Conservation (phyloP, 2,113 vertebrate species). For the Mustelus asterias region DNA sequence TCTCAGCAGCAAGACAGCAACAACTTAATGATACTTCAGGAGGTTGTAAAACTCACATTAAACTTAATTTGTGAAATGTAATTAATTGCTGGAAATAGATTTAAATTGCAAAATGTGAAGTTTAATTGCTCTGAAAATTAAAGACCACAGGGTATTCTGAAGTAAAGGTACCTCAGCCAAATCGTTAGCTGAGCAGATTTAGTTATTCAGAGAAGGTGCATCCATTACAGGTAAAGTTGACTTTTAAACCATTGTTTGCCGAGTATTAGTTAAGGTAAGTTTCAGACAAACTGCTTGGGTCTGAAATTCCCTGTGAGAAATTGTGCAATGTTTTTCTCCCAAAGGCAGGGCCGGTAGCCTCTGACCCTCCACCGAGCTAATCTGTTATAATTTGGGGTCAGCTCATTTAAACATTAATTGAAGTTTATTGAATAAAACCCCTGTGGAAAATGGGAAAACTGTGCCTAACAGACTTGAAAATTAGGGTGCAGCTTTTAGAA, state of each 20-base stretch:
- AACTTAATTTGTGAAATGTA: conserved; percentile 12
- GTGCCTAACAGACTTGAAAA: neutral
- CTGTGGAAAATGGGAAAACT: neutral
- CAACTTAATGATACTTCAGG: neutral
- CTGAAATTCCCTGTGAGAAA: neutral
- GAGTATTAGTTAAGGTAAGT: neutral
- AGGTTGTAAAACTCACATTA: neutral
- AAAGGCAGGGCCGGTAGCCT: neutral
- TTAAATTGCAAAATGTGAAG: conserved; percentile 8
- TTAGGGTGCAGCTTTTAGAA: neutral
- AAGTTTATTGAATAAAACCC: neutral
- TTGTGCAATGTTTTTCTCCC: neutral
- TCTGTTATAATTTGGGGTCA: neutral
- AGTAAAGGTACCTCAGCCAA: neutral
- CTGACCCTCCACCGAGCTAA: neutral
- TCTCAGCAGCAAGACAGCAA: neutral
- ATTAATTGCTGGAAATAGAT: neutral
- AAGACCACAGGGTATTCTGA: neutral
- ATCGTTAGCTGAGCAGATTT: neutral
- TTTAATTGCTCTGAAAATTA: neutral
- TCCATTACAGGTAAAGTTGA: neutral
- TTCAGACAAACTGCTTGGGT: neutral
- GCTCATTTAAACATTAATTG: neutral
- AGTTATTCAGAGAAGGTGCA: neutral
- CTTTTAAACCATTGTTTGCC: neutral